Base-by-base conservation (phyloP, 2,113 vertebrate genomes). In the Thryonomys swinderianus region DNA sequence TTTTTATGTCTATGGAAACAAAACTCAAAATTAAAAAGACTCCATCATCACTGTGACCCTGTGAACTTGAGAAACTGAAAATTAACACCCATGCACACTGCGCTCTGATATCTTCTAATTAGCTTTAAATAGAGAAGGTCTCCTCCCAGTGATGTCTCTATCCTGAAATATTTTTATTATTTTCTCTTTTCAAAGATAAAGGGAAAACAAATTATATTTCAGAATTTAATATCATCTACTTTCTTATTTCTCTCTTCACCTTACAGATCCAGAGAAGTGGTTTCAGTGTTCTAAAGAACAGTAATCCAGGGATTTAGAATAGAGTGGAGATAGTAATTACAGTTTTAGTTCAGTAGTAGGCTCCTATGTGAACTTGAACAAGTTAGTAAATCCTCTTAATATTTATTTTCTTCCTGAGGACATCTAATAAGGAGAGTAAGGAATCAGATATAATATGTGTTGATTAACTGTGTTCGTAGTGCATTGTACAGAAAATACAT, bases 1-100 rank as follows among this genome's bases (percentile, higher is more conserved):
- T 91, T 95, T 98, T 96, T 98, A 82, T 96, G 93, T 78, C 51
- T 90, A 42, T 37, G 80, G 55, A 86, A 87, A 66, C 53, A 82
- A 85, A 92, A n/a, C 7, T 94, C 61, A 85, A 83, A 96, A 96
- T 95, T 94, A 95, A 89, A 96, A 57, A 21, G 55, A 66, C 9
- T 88, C 55, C 25, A 76, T 93, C 48, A 27, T 30, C 11, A 67
- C 12, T 67, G 27, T 92, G 73, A 34, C 10, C 53, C 32, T 62
- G 48, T 87, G 42, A 94, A 86, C 5, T 81, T 85, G 13, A 7
- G 88, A 91, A 90, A 51, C 12, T 85, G 37, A 90, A 87, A 79
- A 78, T 73, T 90, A 91, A 79, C 2, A 88, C 45, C 23, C 21
- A 12, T 84, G 30, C 82, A 74, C 74, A 83, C 62, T 12, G 59